Evolutionary conservation across 2,888 invertebrate species (phyloP).

Genomic region (Ganaspis brasiliensis): DNA sequence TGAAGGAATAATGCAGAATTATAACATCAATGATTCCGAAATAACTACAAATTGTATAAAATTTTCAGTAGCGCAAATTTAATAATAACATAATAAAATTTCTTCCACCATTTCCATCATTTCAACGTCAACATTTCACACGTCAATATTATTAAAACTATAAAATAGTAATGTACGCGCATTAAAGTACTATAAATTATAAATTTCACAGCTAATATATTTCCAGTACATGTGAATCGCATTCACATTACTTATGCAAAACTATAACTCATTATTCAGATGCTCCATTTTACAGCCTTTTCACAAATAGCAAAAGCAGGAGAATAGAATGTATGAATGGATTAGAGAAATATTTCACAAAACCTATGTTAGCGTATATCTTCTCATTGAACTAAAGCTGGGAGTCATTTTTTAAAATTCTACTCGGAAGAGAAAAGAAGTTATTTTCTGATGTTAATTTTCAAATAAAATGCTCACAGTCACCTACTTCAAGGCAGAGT

Average conservation of each 20-base stretch:
- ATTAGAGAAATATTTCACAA: conserved; percentile 6
- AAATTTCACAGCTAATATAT: no score
- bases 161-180: no score
- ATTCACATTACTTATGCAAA: not conserved
- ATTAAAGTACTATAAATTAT: no score
- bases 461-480: conserved; percentile 14
- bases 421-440: not conserved
- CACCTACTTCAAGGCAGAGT: conserved; percentile 13
- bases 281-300: not conserved
- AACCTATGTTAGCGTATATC: not conserved
- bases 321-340: not conserved
- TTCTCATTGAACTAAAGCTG: not conserved
- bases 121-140: not conserved
- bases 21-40: no score
- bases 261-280: conserved; percentile 2
- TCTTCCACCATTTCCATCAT: no score
- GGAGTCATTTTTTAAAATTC: not conserved
- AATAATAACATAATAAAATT: no score
- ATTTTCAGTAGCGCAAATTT: no score
- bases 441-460: conserved; percentile 8
- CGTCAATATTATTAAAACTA: no score
- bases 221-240: no score
- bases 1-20: no score
- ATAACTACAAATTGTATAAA: no score
- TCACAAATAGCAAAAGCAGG: not conserved